These are phyloP conservation scores for Agrotis clavis DNA, from an alignment of 2,888 invertebrate species.

Conservation along the genomic window DNA sequence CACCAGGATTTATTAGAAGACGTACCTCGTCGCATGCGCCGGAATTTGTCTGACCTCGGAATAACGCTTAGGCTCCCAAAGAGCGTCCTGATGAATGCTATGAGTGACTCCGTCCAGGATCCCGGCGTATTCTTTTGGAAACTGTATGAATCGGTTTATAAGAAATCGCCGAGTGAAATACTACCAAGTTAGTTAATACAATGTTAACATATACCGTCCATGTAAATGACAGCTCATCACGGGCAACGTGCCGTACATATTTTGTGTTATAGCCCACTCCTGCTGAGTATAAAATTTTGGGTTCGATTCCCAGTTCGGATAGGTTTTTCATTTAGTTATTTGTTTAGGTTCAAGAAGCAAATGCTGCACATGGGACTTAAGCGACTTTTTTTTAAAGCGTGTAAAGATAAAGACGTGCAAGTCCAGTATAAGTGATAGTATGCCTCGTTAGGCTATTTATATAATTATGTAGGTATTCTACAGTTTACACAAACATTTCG, in stretches of 20 bases:
- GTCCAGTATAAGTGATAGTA: too few relatives aligned
- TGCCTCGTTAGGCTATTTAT: neutral
- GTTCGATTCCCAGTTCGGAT: neutral
- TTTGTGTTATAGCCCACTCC: neutral
- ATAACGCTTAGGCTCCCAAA: slow-evolving; percentile 77
- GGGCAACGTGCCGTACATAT: too few relatives aligned
- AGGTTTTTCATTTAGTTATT: neutral
- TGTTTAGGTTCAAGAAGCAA: too few relatives aligned
- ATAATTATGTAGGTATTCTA: neutral
- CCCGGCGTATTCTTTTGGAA: slow-evolving; percentile 87
- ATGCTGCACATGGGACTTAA: too few relatives aligned
- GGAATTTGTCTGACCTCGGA: slow-evolving; percentile 80
- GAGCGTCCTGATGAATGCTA: slow-evolving; percentile 76
- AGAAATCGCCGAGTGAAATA: slow-evolving; percentile 78
- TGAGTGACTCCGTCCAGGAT: slow-evolving; percentile 78
- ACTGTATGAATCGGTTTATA: slow-evolving; percentile 80
- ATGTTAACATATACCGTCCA: neutral
- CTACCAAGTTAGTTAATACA: slow-evolving; percentile 44
- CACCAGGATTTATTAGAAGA: slow-evolving; percentile 86
- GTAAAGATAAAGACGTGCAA: too few relatives aligned
- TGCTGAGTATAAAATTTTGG: neutral
- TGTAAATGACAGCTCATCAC: neutral
- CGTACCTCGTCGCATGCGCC: slow-evolving; percentile 77
- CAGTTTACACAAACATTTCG: neutral
- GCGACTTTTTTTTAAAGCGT: too few relatives aligned